Conservation (phyloP, 92 coral and sea anemone genomes). For the Isaurus tuberculatus region DNA sequence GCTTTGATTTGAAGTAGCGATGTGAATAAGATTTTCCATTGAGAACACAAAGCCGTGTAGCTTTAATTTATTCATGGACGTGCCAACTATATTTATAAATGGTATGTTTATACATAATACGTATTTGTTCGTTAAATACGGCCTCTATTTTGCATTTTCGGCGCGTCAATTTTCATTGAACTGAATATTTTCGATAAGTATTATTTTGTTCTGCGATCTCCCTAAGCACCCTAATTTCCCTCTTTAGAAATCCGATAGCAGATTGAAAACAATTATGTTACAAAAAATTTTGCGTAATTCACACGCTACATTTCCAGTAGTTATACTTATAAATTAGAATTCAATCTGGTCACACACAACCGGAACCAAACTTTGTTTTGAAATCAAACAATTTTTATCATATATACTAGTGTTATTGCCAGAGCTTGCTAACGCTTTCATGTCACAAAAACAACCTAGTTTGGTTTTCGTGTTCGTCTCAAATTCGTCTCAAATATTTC, state of each 20-base stretch:
- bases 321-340: conserved; percentile 20
- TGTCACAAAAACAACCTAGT: conserved; percentile 42
- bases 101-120: neutral
- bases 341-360: conserved; percentile 13
- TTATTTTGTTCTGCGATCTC: conserved; percentile 4
- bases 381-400: conserved; percentile 31
- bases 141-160: conserved; percentile 2
- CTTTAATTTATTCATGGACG: conserved; percentile 25
- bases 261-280: conserved; percentile 22
- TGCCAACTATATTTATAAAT: neutral
- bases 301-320: conserved; percentile 21
- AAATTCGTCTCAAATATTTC: conserved; percentile 41
- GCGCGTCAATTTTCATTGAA: neutral
- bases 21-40: conserved; percentile 43
- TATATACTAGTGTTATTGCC: conserved; percentile 8
- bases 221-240: conserved; percentile 8
- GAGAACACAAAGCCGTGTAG: conserved; percentile 13
- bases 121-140: neutral
- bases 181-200: neutral
- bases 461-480: conserved; percentile 42
- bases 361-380: conserved; percentile 37
- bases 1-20: conserved; percentile 19
- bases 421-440: conserved; percentile 42
- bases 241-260: conserved; percentile 44
- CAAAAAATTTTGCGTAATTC: conserved; percentile 18